phyloP scores from a whole-genome alignment of 1,140 invertebrate species.

The Samia ricini region DNA sequence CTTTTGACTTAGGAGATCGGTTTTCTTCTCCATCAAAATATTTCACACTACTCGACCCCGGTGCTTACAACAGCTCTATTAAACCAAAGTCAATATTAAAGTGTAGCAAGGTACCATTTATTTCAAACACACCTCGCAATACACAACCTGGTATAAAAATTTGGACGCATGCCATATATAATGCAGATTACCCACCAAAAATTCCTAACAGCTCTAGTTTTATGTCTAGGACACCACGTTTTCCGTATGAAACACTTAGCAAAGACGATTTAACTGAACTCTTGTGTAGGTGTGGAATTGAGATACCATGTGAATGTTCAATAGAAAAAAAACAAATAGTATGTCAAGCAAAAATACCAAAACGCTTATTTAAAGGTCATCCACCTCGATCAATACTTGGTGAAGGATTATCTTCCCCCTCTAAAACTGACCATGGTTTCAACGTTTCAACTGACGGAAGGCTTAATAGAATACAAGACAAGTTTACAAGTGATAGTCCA shows the following conservation, averaged over 20 bases:
- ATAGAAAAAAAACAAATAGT: slow-evolving; percentile 26
- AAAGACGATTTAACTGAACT: slow-evolving; percentile 43
- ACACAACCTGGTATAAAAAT: slow-evolving; percentile 26
- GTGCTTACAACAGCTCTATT: slow-evolving; percentile 34
- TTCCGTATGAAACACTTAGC: slow-evolving; percentile 46
- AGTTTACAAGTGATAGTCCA: slow-evolving; percentile 25
- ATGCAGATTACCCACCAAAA: slow-evolving; percentile 18
- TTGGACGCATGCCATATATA: slow-evolving; percentile 54
- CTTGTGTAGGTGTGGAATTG: slow-evolving; percentile 47
- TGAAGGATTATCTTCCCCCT: slow-evolving; percentile 32
- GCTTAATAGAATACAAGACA: slow-evolving; percentile 26
- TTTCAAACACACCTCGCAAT: slow-evolving; percentile 36
- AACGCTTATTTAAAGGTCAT: slow-evolving; percentile 45
- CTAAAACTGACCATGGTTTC: slow-evolving; percentile 37
- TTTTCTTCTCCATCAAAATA: slow-evolving; percentile 34
- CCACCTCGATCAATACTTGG: slow-evolving; percentile 22
- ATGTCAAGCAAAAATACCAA: slow-evolving; percentile 45
- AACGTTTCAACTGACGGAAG: slow-evolving; percentile 26
- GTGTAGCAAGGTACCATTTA: slow-evolving; percentile 45
- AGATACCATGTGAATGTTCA: slow-evolving; percentile 45
- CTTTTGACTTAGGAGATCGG: slow-evolving; percentile 36
- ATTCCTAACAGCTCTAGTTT: slow-evolving; percentile 50
- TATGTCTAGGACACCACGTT: slow-evolving; percentile 47
- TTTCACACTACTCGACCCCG: slow-evolving; percentile 46
- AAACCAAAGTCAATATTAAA: slow-evolving; percentile 14